Conservation (phyloP, 37 sponge, comb jelly and placozoan genomes). For the Ianthella basta region DNA sequence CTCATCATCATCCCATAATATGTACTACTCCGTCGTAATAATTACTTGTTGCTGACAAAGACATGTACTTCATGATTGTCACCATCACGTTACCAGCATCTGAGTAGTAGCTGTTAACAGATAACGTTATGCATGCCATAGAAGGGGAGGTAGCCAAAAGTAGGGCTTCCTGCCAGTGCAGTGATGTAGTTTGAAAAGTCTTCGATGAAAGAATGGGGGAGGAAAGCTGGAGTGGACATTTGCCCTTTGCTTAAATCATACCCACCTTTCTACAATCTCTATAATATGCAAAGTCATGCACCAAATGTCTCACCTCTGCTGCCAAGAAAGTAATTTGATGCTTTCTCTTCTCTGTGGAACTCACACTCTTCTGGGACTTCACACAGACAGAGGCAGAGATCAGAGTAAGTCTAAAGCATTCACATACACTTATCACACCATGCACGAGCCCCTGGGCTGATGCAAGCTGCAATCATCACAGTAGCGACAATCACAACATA, state of each 20-base stretch:
- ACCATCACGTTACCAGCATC: too few species aligned
- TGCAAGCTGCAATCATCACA: neutral
- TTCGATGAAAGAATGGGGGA: too few species aligned
- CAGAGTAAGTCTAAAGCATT: neutral
- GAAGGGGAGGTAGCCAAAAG: too few species aligned
- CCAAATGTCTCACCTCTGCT: neutral
- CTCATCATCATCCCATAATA: too few species aligned
- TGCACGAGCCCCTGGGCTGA: neutral
- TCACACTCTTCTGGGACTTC: neutral
- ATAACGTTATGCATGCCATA: too few species aligned
- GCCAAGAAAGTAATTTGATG: conserved; percentile 30
- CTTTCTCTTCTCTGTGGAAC: conserved; percentile 10
- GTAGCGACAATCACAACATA: neutral
- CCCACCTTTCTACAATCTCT: neutral
- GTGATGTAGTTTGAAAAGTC: too few species aligned
- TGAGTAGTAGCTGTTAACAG: too few species aligned
- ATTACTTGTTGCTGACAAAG: too few species aligned
- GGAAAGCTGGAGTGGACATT: too few species aligned
- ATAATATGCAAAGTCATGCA: neutral
- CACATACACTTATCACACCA: neutral
- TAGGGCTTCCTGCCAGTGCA: too few species aligned
- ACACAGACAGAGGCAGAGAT: neutral
- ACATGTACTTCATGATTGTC: neutral
- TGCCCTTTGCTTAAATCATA: too few species aligned
- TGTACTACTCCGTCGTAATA: too few species aligned